Percentiles rank a stretch among this genome's conserved stretches.
Conservation (phyloP, 2,113 vertebrate genomes). For the Channa maculata region DNA sequence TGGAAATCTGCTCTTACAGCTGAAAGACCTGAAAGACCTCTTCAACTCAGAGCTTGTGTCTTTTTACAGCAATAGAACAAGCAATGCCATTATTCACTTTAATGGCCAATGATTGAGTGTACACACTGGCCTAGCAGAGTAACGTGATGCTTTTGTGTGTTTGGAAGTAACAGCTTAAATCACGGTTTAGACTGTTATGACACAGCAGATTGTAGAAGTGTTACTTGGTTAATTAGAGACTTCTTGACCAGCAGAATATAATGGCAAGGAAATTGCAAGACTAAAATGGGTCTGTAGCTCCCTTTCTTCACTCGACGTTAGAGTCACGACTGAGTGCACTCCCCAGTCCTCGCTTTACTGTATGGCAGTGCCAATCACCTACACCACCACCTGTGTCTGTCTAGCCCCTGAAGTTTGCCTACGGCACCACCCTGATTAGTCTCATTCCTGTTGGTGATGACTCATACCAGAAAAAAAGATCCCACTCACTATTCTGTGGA, state of each 20-base stretch:
- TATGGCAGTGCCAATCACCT: conserved; percentile 31
- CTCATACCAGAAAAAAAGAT: conserved; percentile 41
- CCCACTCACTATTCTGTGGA: conserved; percentile 36
- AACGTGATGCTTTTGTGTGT: not conserved
- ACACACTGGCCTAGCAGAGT: conserved; percentile 2
- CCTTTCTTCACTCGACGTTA: conserved; percentile 10
- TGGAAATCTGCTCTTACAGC: conserved; percentile 48
- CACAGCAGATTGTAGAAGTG: conserved; percentile 27
- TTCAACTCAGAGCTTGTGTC: conserved; percentile 35
- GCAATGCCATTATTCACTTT: conserved; percentile 34
- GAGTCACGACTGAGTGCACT: conserved; percentile 24
- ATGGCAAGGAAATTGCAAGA: not conserved
- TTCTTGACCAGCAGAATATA: conserved; percentile 24
- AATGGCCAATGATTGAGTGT: conserved; percentile 35
- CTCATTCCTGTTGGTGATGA: conserved; percentile 54
- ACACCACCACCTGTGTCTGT: conserved; percentile 51
- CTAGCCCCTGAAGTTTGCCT: conserved; percentile 39
- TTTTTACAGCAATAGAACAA: conserved; percentile 35
- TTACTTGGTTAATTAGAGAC: not conserved
- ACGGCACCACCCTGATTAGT: conserved; percentile 40
- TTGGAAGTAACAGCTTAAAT: not conserved
- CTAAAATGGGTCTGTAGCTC: conserved; percentile 1
- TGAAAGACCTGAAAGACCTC: conserved; percentile 21
- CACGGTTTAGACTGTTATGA: conserved; percentile 3
- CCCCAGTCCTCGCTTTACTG: conserved; percentile 24